Evolutionary conservation across 2,113 vertebrate species (phyloP).

Genomic region (Lophius piscatorius): DNA sequence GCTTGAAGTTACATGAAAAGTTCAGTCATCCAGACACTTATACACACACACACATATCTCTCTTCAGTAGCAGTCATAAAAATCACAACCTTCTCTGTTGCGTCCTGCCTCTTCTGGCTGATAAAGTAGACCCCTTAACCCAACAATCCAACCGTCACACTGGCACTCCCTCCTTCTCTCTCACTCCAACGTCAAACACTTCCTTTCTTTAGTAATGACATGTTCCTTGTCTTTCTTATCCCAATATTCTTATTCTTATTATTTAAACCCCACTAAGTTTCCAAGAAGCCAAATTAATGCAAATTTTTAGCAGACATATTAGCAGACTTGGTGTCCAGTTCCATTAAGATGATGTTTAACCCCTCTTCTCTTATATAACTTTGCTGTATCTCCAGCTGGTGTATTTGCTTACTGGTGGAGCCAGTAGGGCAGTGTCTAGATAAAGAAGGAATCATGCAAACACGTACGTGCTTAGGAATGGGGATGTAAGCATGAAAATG

Average conservation of each 20-base stretch:
- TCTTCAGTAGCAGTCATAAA: slow-evolving; percentile 1
- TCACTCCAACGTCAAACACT: not conserved
- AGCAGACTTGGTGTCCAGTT: not conserved
- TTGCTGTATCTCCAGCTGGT: not conserved
- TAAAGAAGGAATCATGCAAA: slow-evolving; percentile 2
- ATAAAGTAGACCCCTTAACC: not conserved
- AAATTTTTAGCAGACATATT: not conserved
- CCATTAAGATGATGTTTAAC: not conserved
- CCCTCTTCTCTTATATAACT: not conserved
- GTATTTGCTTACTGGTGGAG: slow-evolving; percentile 19
- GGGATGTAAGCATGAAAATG: slow-evolving; percentile 29
- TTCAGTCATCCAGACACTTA: not conserved
- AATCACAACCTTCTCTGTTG: not conserved
- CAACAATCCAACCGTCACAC: slow-evolving; percentile 1
- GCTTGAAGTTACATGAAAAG: too few species aligned
- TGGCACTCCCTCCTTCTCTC: not conserved
- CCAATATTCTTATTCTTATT: not conserved
- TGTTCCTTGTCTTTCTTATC: not conserved
- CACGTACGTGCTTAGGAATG: slow-evolving; percentile 34
- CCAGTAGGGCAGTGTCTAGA: slow-evolving; percentile 2
- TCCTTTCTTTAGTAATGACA: not conserved
- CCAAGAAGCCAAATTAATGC: not conserved
- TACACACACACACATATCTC: not conserved
- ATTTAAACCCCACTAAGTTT: not conserved
- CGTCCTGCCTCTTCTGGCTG: too few species aligned